Conservation (phyloP, 2,797 vertebrate species). For the Muraenolepis orangiensis region DNA sequence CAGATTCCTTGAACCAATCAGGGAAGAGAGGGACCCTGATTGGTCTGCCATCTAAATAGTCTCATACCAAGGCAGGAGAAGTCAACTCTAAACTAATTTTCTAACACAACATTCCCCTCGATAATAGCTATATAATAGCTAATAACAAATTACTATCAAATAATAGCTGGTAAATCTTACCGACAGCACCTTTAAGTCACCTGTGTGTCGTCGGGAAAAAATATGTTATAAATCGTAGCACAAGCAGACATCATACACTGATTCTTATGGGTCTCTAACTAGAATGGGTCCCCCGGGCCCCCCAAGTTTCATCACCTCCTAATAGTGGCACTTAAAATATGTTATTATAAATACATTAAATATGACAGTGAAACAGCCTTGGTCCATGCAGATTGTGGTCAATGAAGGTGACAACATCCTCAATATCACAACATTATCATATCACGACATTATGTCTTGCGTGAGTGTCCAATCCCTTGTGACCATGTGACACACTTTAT, state of each 20-base stretch:
- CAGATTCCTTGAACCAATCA: neutral
- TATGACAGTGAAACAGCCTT: constrained; percentile 49
- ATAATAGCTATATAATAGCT: no score
- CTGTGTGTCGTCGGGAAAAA: constrained; percentile 39
- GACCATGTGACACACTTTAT: constrained; percentile 18
- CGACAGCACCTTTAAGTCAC: neutral
- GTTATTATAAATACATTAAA: constrained; percentile 64
- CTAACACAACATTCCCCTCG: no score
- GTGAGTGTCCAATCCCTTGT: constrained; percentile 59
- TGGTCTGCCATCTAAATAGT: neutral
- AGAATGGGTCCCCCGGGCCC: constrained; percentile 26
- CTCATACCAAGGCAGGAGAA: neutral
- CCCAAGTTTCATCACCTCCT: constrained; percentile 42
- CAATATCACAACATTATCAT: constrained; percentile 21
- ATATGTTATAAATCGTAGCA: constrained; percentile 66
- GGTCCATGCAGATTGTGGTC: constrained; percentile 35
- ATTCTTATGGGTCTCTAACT: constrained; percentile 30
- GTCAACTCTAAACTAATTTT: no score
- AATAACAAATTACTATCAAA: no score
- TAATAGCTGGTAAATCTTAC: no score
- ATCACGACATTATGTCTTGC: constrained; percentile 9
- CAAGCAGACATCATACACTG: constrained; percentile 61
- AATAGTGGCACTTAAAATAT: constrained; percentile 38
- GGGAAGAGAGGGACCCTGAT: neutral
- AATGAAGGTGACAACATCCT: constrained; percentile 70